Conservation (phyloP, 2,888 invertebrate genomes). For the Drosophila glabriapex region DNA sequence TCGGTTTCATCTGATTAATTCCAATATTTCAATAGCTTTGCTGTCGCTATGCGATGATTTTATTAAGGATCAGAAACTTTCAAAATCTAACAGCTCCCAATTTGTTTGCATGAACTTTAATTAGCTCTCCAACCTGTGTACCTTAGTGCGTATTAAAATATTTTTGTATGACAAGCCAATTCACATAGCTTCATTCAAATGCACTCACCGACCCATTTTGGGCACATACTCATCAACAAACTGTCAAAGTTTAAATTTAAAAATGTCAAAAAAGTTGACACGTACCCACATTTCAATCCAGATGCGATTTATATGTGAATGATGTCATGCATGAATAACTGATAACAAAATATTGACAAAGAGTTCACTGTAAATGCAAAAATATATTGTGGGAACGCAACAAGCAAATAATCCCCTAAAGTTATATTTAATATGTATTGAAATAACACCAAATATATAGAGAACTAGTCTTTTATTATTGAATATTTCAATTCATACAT, state of each 20-base stretch:
- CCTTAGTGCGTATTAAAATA: slow-evolving; percentile 17
- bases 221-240: slow-evolving; percentile 48
- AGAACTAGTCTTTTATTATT: background rate
- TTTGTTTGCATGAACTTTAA: background rate
- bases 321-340: slow-evolving; percentile 79
- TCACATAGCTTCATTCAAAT: background rate
- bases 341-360: slow-evolving; percentile 71
- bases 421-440: background rate
- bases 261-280: slow-evolving; percentile 80
- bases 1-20: slow-evolving; percentile 13
- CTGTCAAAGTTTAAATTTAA: slow-evolving; percentile 80
- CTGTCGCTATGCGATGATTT: background rate
- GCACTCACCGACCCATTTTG: background rate
- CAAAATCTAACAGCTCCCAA: background rate
- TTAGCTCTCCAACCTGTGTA: background rate
- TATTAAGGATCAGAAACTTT: background rate
- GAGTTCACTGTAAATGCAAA: slow-evolving; percentile 46
- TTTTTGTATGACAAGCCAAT: background rate
- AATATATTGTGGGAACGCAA: background rate
- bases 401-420: background rate
- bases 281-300: slow-evolving; percentile 41
- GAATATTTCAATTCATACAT: background rate
- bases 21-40: background rate
- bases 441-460: background rate
- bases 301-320: slow-evolving; percentile 61